Evolutionary conservation across 2,888 invertebrate species (phyloP).

Genomic region (Caenorhabditis panamensis): DNA sequence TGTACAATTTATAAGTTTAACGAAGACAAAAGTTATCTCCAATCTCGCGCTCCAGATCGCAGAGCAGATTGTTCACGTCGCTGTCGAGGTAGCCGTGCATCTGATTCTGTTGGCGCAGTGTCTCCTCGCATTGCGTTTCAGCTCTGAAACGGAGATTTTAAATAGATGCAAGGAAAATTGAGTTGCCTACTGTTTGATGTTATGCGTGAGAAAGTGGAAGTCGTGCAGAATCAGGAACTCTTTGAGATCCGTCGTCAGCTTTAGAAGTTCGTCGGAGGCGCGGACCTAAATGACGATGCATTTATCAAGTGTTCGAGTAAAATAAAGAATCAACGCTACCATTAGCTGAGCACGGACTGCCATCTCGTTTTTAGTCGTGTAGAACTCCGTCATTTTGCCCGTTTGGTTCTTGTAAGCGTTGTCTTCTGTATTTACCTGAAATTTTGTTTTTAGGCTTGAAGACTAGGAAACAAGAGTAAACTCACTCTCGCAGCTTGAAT

Average conservation of each 20-base stretch:
- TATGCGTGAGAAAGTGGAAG: slow-evolving; percentile 97
- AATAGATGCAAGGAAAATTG: neutral
- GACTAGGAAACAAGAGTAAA: slow-evolving; percentile 4
- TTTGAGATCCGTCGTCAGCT: slow-evolving; percentile 96
- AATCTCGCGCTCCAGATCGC: slow-evolving; percentile 72
- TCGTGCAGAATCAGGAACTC: slow-evolving; percentile 98
- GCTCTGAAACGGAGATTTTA: slow-evolving; percentile 63
- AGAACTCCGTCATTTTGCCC: slow-evolving; percentile 76
- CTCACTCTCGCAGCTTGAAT: slow-evolving; percentile 79
- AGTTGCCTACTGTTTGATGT: slow-evolving; percentile 85
- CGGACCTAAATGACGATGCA: slow-evolving; percentile 85
- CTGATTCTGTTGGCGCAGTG: slow-evolving; percentile 56
- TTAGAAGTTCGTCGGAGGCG: slow-evolving; percentile 96
- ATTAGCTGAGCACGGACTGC: slow-evolving; percentile 76
- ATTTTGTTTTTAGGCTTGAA: neutral
- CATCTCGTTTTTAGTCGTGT: slow-evolving; percentile 73
- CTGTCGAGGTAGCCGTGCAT: slow-evolving; percentile 63
- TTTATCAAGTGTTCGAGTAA: too few relatives aligned
- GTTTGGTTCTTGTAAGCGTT: slow-evolving; percentile 67
- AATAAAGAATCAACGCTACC: slow-evolving; percentile 60
- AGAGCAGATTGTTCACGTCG: slow-evolving; percentile 68
- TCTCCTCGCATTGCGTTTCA: slow-evolving; percentile 68
- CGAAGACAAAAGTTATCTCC: slow-evolving; percentile 64
- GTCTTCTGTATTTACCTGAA: slow-evolving; percentile 72
- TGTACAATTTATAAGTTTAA: slow-evolving; percentile 10